Base-by-base conservation (phyloP, 1,140 invertebrate species). In the Ditylenchus dipsaci region DNA sequence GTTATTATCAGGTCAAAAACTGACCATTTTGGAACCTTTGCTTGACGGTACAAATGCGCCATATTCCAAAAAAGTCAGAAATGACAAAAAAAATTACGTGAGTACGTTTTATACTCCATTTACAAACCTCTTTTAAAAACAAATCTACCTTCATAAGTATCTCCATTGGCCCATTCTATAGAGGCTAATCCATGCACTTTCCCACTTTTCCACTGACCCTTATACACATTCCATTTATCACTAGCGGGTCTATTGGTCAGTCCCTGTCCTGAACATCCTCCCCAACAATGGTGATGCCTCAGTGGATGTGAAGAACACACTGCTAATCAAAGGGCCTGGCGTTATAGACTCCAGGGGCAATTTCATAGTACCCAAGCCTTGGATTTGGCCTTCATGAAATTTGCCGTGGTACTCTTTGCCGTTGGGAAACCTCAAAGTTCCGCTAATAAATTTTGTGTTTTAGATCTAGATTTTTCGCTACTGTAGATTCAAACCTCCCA, bases 341-440 rank as follows among this genome's bases (percentile, higher is more conserved):
- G 58, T 15, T 1, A 30, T 27, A 21, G 27, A 53, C 27, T 60
- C 57, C 33, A 53, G 57, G 0, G 65, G 65, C 17, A 67, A n/a
- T 27, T 38, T 62, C 59, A 72, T 65, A 73, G 73, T 60, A 3
- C 70, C 70, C n/a, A 73, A 42, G 11, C 70, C 70, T 47, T 72
- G 27, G 53, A 72, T 74, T 11, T 67, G 19, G n/a, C 68, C 70
- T 33, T 66, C 21, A 1, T 27, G 26, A 66, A 72, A 72, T 49
- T 60, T 27, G 3, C 70, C 70, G 19, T 60, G 29, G 56, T 72
- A 72, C 29, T 72, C 56, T 56, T 57, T 60, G 26, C 70, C 70
- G 53, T 72, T 68, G 17, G 33, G 42, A 56, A 43, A 72, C n/a
- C 8, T 68, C 15, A 72, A 15, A 21, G 27, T 21, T 0, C 70